Conservation (phyloP, 2,113 vertebrate species). For the Menidia beryllina region DNA sequence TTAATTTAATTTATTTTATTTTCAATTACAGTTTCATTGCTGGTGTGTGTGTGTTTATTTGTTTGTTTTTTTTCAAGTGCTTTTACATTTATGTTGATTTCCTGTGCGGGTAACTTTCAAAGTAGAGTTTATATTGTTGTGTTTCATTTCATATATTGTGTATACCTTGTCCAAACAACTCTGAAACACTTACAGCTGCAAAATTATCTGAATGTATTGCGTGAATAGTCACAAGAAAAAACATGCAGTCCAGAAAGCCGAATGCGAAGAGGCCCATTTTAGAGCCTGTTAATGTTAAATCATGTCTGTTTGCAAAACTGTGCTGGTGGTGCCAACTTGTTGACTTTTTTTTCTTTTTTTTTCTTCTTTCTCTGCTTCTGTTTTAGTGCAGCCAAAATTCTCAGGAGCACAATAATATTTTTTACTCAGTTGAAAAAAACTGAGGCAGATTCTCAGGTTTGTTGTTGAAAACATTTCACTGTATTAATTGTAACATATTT, state of each 20-base stretch:
- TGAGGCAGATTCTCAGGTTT: slow-evolving; percentile 72
- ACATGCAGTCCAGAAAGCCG: background rate
- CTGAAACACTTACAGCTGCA: background rate
- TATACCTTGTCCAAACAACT: background rate
- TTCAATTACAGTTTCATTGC: slow-evolving; percentile 33
- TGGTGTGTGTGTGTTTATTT: slow-evolving; percentile 32
- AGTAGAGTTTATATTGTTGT: slow-evolving; percentile 6
- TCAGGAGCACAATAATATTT: slow-evolving; percentile 1
- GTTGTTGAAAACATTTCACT: slow-evolving; percentile 45
- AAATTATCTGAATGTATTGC: slow-evolving; percentile 60
- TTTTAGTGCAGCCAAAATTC: slow-evolving; percentile 11
- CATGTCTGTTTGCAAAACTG: background rate
- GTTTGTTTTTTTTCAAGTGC: slow-evolving; percentile 18
- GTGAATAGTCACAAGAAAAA: too few species aligned
- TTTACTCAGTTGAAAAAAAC: slow-evolving; percentile 52
- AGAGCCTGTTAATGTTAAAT: background rate
- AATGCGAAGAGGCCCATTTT: background rate
- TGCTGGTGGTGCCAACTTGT: background rate
- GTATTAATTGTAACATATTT: slow-evolving; percentile 25
- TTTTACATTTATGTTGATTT: slow-evolving; percentile 20
- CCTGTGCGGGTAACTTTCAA: slow-evolving; percentile 2
- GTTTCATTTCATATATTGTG: slow-evolving; percentile 13
- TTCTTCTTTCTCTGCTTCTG: background rate
- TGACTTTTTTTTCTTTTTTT: background rate
- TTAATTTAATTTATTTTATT: slow-evolving; percentile 14